Evolutionary conservation across 1,140 invertebrate genomes (phyloP), one percentile per base, ranked within the genome.

Genomic region (Papilio xuthus): DNA sequence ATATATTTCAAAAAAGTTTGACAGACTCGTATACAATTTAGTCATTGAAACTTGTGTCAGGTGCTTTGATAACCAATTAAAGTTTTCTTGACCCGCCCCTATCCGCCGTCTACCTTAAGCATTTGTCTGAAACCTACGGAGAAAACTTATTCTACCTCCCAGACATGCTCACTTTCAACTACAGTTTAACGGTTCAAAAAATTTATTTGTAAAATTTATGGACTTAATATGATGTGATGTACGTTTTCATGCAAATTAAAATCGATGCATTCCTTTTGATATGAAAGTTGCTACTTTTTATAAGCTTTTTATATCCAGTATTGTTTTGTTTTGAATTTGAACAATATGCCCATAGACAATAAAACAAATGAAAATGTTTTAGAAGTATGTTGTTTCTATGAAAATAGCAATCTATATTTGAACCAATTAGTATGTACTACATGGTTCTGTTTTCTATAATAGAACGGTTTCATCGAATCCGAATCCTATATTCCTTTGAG

Each of bases 61-160:
- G 50, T 70, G 67, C 12, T n/a, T 70, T 41, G 67, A 70, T 12
- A 70, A 70, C 67, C 67, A 70, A 70, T 70, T 70, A 70, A 70
- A 70, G 26, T 32, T 32, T 18, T 70, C 67, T 72, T 44, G 32
- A 72, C 37, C 18, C 70, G n/a, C 18, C 18, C 70, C 70, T 42
- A 72, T 41, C n/a, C 32, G 70, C n/a, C 32, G 67, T 70, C 37
- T 32, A 70, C 28, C 6, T 37, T 70, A 20, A 70, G 67, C 67
- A 32, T 41, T 70, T 70, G 67, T n/a, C 4, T 41, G 67, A 23
- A 32, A 20, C 10, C 37, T 72, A 26, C 37, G 26, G 70, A 2
- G 70, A 20, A 72, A 72, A 72, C 32, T 72, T 42, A 20, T 26
- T 41, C 70, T 23, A 20, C 18, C 70, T 20, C 15, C 44, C 9